phyloP scores from a whole-genome alignment of 2,888 invertebrate genomes.

The Eustalomyia histrio region DNA sequence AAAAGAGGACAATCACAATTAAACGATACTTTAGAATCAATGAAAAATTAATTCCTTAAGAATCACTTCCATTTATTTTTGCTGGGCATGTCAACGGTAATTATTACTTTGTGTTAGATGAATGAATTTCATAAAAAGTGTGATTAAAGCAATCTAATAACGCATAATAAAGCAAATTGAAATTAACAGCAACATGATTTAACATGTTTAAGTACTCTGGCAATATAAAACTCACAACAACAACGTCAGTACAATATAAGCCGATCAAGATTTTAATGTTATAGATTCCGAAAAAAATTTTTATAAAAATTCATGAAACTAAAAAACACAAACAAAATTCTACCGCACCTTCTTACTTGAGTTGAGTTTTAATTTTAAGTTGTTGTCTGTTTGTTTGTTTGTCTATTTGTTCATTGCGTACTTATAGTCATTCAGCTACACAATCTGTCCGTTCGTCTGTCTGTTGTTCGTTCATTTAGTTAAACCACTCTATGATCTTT shows the following conservation, averaged over 20 bases:
- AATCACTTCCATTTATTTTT: too few relatives aligned
- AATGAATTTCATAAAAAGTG: conserved; percentile 34
- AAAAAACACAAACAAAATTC: background rate
- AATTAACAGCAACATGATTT: conserved; percentile 36
- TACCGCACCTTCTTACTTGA: conserved; percentile 13
- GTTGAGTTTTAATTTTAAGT: conserved; percentile 6
- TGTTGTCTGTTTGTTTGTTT: background rate
- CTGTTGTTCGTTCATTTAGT: background rate
- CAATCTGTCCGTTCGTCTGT: too few relatives aligned
- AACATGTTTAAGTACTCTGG: conserved; percentile 43
- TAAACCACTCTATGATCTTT: conserved; percentile 30
- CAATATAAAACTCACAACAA: conserved; percentile 30
- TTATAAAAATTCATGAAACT: too few relatives aligned
- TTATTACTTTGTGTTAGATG: conserved; percentile 3
- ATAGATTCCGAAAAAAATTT: background rate
- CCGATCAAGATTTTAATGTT: conserved; percentile 37
- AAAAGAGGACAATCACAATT: too few relatives aligned
- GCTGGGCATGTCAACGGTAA: conserved; percentile 38
- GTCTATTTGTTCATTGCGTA: background rate
- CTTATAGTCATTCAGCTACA: background rate
- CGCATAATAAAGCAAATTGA: conserved; percentile 47
- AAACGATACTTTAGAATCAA: too few relatives aligned
- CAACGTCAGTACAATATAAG: conserved; percentile 25
- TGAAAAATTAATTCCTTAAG: too few relatives aligned
- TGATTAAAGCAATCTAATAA: conserved; percentile 35